phyloP scores from a whole-genome alignment of 1,140 invertebrate genomes.

The Leptestheria dahalacensis region DNA sequence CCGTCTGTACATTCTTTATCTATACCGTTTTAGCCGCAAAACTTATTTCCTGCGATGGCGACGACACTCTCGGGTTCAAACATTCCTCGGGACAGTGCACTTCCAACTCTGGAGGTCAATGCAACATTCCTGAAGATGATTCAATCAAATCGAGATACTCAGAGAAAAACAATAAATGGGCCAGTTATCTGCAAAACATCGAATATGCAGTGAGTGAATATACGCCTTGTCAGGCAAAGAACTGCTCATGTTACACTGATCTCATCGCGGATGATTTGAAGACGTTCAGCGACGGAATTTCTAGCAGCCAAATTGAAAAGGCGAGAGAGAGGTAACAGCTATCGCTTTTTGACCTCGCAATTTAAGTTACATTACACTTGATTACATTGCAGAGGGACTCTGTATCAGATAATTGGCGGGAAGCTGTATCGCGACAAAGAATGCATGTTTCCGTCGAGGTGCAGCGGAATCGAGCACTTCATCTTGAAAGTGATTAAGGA shows the following conservation, averaged over 20 bases:
- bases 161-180: not conserved
- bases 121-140: too few species aligned
- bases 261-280: slow-evolving; percentile 52
- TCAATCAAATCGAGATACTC: too few species aligned
- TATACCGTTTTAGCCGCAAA: too few species aligned
- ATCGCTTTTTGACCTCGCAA: slow-evolving; percentile 5
- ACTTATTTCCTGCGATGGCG: too few species aligned
- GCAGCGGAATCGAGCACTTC: slow-evolving; percentile 84
- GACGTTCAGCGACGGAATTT: slow-evolving; percentile 52
- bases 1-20: too few species aligned
- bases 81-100: too few species aligned
- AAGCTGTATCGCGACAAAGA: slow-evolving; percentile 62
- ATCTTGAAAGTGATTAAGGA: slow-evolving; percentile 39
- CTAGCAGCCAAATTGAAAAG: slow-evolving; percentile 41
- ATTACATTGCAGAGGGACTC: slow-evolving; percentile 42
- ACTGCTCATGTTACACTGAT: slow-evolving; percentile 37
- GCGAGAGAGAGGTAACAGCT: slow-evolving; percentile 38
- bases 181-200: slow-evolving; percentile 6
- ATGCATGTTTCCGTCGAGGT: slow-evolving; percentile 84
- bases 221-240: slow-evolving; percentile 3
- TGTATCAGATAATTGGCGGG: slow-evolving; percentile 72
- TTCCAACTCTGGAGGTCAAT: too few species aligned
- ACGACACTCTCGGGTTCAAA: too few species aligned
- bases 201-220: slow-evolving; percentile 1
- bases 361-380: not conserved